Percentiles rank a stretch among this genome's conserved stretches.
These are phyloP conservation scores for Drosophila macrospina DNA, from an alignment of 2,888 invertebrate species.

Conservation along the genomic window DNA sequence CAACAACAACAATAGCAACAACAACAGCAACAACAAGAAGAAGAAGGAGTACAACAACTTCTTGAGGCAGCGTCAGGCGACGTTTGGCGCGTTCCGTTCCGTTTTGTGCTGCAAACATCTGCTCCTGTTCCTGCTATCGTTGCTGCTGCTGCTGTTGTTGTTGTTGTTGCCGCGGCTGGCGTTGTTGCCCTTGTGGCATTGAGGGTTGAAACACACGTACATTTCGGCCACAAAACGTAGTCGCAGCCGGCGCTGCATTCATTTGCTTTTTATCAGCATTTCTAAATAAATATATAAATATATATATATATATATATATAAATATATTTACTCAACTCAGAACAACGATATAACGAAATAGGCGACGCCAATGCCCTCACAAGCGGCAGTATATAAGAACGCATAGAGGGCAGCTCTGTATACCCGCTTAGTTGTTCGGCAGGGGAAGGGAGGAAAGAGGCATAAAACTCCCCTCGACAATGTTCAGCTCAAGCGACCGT, in stretches of 20 bases:
- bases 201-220: slow-evolving; percentile 75
- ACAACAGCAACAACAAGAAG: slow-evolving; percentile 11
- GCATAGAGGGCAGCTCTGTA: slow-evolving; percentile 17
- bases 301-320: no score
- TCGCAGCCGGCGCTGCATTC: slow-evolving; percentile 68
- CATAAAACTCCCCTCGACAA: slow-evolving; percentile 37
- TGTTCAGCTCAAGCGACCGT: slow-evolving; percentile 57
- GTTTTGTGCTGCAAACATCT: slow-evolving; percentile 79
- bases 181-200: slow-evolving; percentile 11
- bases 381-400: slow-evolving; percentile 4
- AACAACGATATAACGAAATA: slow-evolving; percentile 16
- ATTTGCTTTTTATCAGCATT: slow-evolving; percentile 70
- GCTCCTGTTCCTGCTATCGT: slow-evolving; percentile 68
- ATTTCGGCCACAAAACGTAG: slow-evolving; percentile 44
- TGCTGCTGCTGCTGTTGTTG: slow-evolving; percentile 12
- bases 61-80: slow-evolving; percentile 44
- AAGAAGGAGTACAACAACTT: no score
- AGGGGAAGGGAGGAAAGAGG: neutral
- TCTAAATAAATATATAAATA: slow-evolving; percentile 58
- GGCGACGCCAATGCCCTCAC: slow-evolving; percentile 31
- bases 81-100: slow-evolving; percentile 83
- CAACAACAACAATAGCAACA: slow-evolving; percentile 20
- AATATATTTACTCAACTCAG: slow-evolving; percentile 21
- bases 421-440: slow-evolving; percentile 1
- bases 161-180: slow-evolving; percentile 2